phyloP scores from a whole-genome alignment of 2,888 invertebrate genomes.

The Brachyptera risi region DNA sequence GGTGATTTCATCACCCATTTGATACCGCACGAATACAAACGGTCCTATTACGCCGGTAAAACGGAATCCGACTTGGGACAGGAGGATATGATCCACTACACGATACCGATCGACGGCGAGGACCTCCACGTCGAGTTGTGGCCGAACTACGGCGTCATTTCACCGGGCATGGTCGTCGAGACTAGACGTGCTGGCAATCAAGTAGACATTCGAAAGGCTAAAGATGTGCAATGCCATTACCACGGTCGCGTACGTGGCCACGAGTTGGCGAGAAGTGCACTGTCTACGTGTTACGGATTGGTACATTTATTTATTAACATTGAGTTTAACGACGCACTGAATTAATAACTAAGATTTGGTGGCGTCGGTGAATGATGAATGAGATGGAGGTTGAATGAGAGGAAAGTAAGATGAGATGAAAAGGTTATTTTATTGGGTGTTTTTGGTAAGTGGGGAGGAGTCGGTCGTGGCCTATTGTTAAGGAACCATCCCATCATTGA shows the following conservation, averaged over 20 bases:
- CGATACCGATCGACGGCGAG: constrained; percentile 41
- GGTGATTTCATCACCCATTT: constrained; percentile 54
- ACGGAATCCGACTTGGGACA: neutral
- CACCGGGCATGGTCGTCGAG: constrained; percentile 43
- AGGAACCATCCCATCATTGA: too few relatives aligned
- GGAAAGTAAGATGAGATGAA: too few relatives aligned
- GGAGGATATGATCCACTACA: constrained; percentile 42
- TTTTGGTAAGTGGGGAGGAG: too few relatives aligned
- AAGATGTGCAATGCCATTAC: constrained; percentile 44
- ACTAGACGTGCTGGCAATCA: constrained; percentile 36
- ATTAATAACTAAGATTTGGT: too few relatives aligned
- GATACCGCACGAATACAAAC: constrained; percentile 11
- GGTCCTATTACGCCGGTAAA: neutral
- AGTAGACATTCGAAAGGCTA: constrained; percentile 37
- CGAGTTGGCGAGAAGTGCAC: constrained; percentile 41
- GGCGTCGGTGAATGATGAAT: too few relatives aligned
- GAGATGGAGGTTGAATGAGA: too few relatives aligned
- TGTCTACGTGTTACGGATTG: constrained; percentile 46
- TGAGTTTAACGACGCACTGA: too few relatives aligned
- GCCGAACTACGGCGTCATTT: constrained; percentile 43
- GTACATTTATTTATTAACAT: too few relatives aligned
- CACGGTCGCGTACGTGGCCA: constrained; percentile 44
- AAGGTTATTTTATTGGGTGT: too few relatives aligned
- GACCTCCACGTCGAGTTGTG: constrained; percentile 44
- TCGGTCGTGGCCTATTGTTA: too few relatives aligned